Conservation (phyloP, 2,113 vertebrate genomes). For the Dascyllus trimaculatus region DNA sequence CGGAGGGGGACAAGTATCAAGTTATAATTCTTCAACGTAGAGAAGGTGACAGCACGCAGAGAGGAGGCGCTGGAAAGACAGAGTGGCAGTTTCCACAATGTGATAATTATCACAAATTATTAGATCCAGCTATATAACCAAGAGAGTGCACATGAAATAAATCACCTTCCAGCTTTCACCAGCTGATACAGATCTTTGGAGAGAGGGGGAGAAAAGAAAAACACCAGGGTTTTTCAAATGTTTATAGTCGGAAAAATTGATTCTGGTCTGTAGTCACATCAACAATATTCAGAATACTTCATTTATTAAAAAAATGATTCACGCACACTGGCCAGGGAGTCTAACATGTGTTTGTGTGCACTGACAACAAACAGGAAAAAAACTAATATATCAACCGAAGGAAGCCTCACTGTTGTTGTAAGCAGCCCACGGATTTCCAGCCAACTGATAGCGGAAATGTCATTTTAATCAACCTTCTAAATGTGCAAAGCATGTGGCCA, state of each 20-base stretch:
- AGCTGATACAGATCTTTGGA: slow-evolving; percentile 9
- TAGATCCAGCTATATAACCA: slow-evolving; percentile 30
- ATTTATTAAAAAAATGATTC: no score
- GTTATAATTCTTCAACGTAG: background rate
- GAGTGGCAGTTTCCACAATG: slow-evolving; percentile 33
- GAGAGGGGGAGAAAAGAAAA: background rate
- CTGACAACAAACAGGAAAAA: no score
- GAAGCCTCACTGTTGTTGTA: no score
- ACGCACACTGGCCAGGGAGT: no score
- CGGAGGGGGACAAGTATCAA: background rate
- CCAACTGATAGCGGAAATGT: no score
- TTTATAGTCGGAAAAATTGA: slow-evolving; percentile 2
- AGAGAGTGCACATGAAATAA: background rate
- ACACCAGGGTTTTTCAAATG: background rate
- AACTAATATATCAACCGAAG: no score
- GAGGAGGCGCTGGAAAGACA: background rate
- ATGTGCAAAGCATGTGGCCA: no score
- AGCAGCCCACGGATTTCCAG: no score
- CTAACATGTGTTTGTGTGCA: background rate
- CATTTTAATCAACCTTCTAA: no score
- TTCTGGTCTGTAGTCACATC: slow-evolving; percentile 15
- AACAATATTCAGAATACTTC: background rate
- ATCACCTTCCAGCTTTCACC: background rate
- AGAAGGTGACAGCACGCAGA: background rate
- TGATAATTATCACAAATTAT: slow-evolving; percentile 36